Evolutionary conservation across 2,888 invertebrate species (phyloP).

Genomic region (Chrysolina americana): DNA sequence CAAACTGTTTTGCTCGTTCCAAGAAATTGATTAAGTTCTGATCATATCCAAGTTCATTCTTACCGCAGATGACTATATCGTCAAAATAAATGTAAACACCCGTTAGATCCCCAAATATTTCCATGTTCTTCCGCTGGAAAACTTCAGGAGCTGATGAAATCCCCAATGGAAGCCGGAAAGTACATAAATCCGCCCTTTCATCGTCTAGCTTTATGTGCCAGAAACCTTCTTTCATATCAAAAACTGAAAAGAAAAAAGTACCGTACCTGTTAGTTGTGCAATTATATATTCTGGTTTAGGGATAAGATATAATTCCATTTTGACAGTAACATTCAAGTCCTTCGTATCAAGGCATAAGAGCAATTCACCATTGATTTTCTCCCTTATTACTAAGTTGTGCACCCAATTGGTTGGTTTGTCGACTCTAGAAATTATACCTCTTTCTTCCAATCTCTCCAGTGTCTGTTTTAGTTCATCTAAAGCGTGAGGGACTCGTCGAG

Average conservation of each 20-base stretch:
- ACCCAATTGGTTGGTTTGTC: conserved; percentile 6
- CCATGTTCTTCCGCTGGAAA: conserved; percentile 13
- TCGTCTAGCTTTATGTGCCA: neutral
- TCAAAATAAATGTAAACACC: neutral
- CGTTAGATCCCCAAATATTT: conserved; percentile 19
- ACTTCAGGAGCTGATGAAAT: conserved; percentile 13
- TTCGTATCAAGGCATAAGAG: neutral
- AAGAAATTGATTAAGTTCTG: neutral
- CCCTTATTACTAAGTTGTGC: neutral
- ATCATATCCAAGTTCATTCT: conserved; percentile 8
- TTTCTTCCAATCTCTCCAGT: neutral
- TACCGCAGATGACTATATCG: neutral
- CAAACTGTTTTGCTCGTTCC: neutral
- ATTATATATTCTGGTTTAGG: conserved; percentile 10
- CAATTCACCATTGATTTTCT: conserved; percentile 13
- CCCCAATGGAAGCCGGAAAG: neutral
- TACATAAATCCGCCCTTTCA: conserved; percentile 8
- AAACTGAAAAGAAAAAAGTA: neutral
- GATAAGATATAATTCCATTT: conserved; percentile 1
- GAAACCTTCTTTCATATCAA: conserved; percentile 9
- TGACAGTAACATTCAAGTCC: neutral
- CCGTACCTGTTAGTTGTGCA: neutral
- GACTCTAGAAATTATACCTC: neutral
- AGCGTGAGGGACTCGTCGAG: too few relatives aligned
- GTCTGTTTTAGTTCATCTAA: neutral